Evolutionary conservation across 2,797 vertebrate genomes (phyloP).

Genomic region (Hipposideros larvatus): DNA sequence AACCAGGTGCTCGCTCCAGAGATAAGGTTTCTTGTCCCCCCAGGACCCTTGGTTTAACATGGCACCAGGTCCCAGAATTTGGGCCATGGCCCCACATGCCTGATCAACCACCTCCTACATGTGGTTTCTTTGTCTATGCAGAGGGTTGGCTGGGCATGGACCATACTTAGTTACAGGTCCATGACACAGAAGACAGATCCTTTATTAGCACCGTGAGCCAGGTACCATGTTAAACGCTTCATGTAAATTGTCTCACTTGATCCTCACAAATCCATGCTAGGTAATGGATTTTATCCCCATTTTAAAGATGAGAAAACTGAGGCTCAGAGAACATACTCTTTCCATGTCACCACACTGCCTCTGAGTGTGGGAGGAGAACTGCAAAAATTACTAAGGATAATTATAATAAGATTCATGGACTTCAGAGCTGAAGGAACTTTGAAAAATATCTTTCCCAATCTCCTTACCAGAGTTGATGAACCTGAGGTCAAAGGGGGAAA

Average conservation of each 20-base stretch:
- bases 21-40: neutral
- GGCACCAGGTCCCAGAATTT: neutral
- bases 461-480: neutral
- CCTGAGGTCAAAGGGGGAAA: neutral
- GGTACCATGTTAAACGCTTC: neutral
- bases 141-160: neutral
- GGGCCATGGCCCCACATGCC: neutral
- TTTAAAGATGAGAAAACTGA: conserved; percentile 37
- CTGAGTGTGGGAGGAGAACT: neutral
- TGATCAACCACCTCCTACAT: neutral
- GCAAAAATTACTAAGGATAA: neutral
- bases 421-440: conserved; percentile 2
- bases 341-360: neutral
- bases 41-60: neutral
- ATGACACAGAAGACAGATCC: neutral
- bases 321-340: neutral
- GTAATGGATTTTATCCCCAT: neutral
- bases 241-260: neutral
- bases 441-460: neutral
- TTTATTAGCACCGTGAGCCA: neutral
- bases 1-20: conserved; percentile 16
- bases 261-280: neutral
- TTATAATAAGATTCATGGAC: neutral
- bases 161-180: neutral
- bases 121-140: neutral